phyloP scores from a whole-genome alignment of 2,888 invertebrate species.

The Nomada fabriciana region DNA sequence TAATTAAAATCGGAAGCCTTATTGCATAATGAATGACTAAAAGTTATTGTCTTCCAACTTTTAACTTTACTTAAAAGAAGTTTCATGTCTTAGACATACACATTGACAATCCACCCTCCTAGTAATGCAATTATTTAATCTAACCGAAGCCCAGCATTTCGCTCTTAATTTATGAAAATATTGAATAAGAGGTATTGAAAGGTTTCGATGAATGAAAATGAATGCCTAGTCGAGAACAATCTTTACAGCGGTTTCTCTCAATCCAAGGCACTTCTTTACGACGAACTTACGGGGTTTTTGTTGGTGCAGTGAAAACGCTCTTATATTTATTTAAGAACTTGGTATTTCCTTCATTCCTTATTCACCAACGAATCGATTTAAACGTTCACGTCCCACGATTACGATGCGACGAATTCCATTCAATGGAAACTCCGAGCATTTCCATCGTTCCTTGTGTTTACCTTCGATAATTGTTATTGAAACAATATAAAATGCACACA shows the following conservation, averaged over 20 bases:
- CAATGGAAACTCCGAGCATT: constrained; percentile 23
- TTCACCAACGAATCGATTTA: constrained; percentile 32
- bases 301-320: constrained; percentile 3
- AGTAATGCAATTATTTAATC: no score
- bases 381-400: constrained; percentile 29
- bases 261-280: constrained; percentile 25
- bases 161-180: background rate
- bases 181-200: background rate
- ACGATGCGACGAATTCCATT: background rate
- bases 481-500: constrained; percentile 17
- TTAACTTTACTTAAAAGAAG: no score
- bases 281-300: constrained; percentile 5
- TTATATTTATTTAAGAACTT: constrained; percentile 52
- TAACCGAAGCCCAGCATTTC: background rate
- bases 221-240: background rate
- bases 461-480: constrained; percentile 51
- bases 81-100: no score
- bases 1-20: no score
- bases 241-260: background rate
- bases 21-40: no score
- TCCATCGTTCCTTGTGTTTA: constrained; percentile 34
- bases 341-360: constrained; percentile 40
- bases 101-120: no score
- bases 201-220: background rate
- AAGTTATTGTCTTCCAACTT: no score